Percentiles rank a stretch among this genome's conserved stretches.
phyloP scores from a whole-genome alignment of 2,888 invertebrate species.

The Marasmarcha lunaedactyla region DNA sequence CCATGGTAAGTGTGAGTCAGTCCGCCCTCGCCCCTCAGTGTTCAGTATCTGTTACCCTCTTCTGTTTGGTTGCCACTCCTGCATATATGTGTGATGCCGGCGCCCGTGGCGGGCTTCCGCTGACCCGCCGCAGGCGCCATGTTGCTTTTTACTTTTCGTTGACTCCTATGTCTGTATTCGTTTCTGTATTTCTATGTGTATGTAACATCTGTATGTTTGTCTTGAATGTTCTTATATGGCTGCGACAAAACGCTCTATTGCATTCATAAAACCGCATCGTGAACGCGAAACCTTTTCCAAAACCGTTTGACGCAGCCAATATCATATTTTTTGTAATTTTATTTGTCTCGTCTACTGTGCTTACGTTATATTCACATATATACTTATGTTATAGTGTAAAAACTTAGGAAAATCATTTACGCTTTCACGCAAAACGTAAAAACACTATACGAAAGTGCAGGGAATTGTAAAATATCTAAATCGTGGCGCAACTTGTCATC shows the following conservation, averaged over 20 bases:
- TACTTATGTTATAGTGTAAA: conserved; percentile 57
- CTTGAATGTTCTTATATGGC: conserved; percentile 63
- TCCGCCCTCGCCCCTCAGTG: conserved; percentile 72
- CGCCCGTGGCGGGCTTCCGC: conserved; percentile 53
- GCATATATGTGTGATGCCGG: conserved; percentile 68
- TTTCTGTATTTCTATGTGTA: conserved; percentile 70
- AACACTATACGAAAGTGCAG: conserved; percentile 58
- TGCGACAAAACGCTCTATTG: conserved; percentile 48
- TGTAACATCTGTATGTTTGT: conserved; percentile 72
- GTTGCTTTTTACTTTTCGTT: conserved; percentile 65
- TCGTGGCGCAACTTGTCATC: conserved; percentile 55
- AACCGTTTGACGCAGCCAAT: conserved; percentile 58
- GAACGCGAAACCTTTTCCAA: conserved; percentile 26
- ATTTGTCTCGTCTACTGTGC: conserved; percentile 70
- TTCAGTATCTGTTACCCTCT: conserved; percentile 68
- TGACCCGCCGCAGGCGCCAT: conserved; percentile 53
- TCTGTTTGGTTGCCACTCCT: conserved; percentile 68
- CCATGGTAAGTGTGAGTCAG: conserved; percentile 94
- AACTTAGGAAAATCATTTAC: conserved; percentile 70
- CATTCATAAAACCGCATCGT: conserved; percentile 26
- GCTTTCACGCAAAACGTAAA: conserved; percentile 69
- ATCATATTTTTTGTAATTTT: conserved; percentile 56
- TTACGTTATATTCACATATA: conserved; percentile 62
- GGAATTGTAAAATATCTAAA: conserved; percentile 54
- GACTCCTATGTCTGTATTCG: conserved; percentile 68